Evolutionary conservation across 2,797 vertebrate genomes (phyloP).

Genomic region (Pteronotus mesoamericanus): DNA sequence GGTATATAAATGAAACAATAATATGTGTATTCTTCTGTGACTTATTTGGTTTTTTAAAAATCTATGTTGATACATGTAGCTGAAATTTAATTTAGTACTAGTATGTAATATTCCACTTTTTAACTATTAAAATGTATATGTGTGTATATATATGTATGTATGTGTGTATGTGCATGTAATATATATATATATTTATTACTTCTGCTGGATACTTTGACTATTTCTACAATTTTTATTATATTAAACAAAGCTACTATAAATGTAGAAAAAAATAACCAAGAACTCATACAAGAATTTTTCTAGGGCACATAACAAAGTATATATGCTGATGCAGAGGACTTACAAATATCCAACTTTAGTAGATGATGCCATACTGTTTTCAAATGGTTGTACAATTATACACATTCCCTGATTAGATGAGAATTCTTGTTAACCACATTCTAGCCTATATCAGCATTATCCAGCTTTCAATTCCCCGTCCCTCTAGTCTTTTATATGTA

Average conservation of each 20-base stretch:
- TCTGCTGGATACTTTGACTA: not conserved
- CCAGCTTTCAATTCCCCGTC: not conserved
- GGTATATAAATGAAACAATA: not conserved
- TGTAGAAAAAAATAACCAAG: not conserved
- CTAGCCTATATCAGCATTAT: not conserved
- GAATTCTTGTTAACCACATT: not conserved
- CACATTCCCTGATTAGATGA: not conserved
- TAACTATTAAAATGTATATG: not conserved
- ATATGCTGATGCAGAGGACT: not conserved
- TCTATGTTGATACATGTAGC: not conserved
- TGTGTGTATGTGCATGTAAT: no score
- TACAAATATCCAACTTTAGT: not conserved
- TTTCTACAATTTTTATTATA: not conserved
- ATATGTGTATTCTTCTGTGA: not conserved
- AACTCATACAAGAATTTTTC: not conserved
- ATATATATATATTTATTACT: not conserved
- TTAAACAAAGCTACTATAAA: not conserved
- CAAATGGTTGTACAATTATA: not conserved
- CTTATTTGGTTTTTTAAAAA: not conserved
- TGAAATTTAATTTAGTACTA: conserved; percentile 13
- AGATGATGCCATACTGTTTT: not conserved
- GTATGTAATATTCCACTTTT: not conserved
- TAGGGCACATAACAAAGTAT: not conserved
- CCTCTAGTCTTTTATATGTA: not conserved
- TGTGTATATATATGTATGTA: no score